Base-by-base conservation (phyloP, 2,888 invertebrate genomes). In the Hyposoter didymator region DNA sequence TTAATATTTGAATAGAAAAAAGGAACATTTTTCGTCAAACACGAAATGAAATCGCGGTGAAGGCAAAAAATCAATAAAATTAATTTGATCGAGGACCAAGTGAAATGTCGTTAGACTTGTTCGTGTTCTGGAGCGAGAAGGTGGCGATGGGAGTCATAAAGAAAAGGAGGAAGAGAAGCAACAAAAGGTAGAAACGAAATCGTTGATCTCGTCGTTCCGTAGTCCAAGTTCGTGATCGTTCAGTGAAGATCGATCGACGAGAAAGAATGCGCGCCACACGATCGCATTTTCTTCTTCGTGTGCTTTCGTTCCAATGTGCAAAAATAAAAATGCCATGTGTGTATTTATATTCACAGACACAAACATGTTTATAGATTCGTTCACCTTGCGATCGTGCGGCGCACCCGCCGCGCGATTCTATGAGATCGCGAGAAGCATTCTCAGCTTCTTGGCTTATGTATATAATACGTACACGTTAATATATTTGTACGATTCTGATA, bases 161-260 rank as follows among this genome's bases (percentile, higher is more conserved):
- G 62, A 52, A 59, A 59, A 10, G 6, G 49, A 59, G 32, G 28
- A 55, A 81, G 39, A 72, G 72, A 66, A 82, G 79, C 49, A 22
- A 79, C 49, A 22, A 79, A 39, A 55, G 76, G 62, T 52, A 39
- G 64, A 78, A 83, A 67, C 55, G 67, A 79, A 83, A 83, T 78
- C 43, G 76, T 74, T 79, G 79, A 69, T 80, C 79, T 73, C 17
- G 52, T 84, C 83, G 80, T 85, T 83, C 64, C 73, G 80, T 74
- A 84, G 85, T 85, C 85, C 83, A 74, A 78, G 85, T 82, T 85
- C 85, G 85, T 85, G 85, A 85, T 85, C 85, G 83, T 80, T 85
- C 80, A 62, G 59, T 47, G 70, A 62, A 70, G 86, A 84, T 82
- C 84, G 84, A 84, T 86, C 86, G 84, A 84, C 86, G 86, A 83